Evolutionary conservation across 2,888 invertebrate species (phyloP), one percentile per base, ranked within the genome.

Genomic region (Coelinius sp.): DNA sequence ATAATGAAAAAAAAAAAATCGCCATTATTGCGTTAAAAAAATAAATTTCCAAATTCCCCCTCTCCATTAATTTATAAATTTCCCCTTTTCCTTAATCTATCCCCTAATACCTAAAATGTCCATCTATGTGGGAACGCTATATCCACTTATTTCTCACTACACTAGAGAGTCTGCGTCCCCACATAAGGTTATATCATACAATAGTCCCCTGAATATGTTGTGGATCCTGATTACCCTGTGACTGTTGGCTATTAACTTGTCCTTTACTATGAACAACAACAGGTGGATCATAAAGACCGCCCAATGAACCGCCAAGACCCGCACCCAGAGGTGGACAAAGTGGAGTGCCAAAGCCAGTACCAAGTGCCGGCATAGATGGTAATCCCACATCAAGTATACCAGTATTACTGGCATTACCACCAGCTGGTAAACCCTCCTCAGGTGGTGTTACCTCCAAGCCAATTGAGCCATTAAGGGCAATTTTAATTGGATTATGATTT

Each of bases 181-280:
- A 95, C 95, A 95, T 95, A 76, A 95, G 93, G 92, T 95, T 93
- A 91, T 95, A 95, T 96, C 95, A 96, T 95, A 96, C 96, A 89
- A 96, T 95, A 85, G 96, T 96, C 80, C 96, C 96, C 89, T 95
- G 95, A 75, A 95, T 89, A 84, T 94, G 94, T 85, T 94, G 94
- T 17, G 94, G 91, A 83, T 93, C 93, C 22, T 89, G 87, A 4
- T 85, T 86, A 84, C 78, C 84, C 74, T 89, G 77, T 68, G 64
- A 38, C 66, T 78, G 77, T 59, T 76, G 73, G 0, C 72, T 46
- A 52, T 76, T 74, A 22, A 73, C 25, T 4, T 71, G 78, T 20
- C 81, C 79, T 66, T 81, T 75, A 31, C 83, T 41, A 8, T 22
- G 41, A n/a, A 41, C 22, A n/a, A 41, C 22, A n/a, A 41, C 14